A percentile compares a stretch with the other conserved stretches of the same genome.
Conservation (phyloP, 2,113 vertebrate species). For the Pterophyllum scalare region DNA sequence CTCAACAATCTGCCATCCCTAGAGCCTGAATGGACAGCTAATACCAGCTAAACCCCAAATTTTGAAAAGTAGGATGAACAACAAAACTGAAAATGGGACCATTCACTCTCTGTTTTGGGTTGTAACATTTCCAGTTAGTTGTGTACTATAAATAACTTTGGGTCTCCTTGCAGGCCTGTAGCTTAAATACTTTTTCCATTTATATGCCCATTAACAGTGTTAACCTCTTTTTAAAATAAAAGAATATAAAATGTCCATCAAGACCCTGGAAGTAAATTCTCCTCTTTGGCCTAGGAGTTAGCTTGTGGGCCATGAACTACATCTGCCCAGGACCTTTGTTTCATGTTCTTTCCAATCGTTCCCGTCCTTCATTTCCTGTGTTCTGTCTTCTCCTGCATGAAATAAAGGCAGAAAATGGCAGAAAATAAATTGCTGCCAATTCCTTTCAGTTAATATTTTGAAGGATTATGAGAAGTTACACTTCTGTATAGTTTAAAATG, state of each 20-base stretch:
- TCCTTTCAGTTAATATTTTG: not conserved
- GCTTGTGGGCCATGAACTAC: not conserved
- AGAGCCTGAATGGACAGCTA: not conserved
- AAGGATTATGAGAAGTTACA: not conserved
- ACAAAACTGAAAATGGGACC: not conserved
- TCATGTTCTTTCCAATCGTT: not conserved
- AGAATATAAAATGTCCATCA: not conserved
- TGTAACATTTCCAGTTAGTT: not conserved
- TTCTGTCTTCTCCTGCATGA: not conserved
- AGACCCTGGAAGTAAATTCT: not conserved
- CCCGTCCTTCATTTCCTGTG: not conserved
- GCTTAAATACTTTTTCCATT: conserved; percentile 4
- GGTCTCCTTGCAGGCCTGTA: not conserved
- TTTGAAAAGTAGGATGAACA: not conserved
- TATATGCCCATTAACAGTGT: not conserved
- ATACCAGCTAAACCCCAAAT: not conserved
- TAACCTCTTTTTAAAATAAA: conserved; percentile 1
- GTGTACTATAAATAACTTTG: not conserved
- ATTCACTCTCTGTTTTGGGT: not conserved
- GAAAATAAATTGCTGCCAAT: not conserved
- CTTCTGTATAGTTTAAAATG: not conserved
- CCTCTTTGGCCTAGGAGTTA: not conserved
- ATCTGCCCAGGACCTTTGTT: conserved; percentile 1
- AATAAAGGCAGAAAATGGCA: not conserved
- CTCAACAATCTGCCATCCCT: not conserved